Conservation (phyloP, 2,113 vertebrate species). For the Odontesthes bonariensis region DNA sequence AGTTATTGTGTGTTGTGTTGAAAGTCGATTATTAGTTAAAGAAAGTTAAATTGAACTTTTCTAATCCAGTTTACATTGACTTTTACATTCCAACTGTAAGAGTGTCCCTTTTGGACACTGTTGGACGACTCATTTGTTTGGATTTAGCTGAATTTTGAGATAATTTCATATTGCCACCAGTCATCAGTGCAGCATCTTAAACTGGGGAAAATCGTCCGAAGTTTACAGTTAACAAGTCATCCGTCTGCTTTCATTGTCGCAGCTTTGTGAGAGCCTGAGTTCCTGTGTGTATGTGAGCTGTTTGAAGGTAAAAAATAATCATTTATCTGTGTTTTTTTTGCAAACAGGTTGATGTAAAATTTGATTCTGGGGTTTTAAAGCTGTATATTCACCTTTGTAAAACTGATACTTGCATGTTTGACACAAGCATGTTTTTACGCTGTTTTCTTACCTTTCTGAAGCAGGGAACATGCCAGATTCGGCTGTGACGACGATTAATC, state of each 20-base stretch:
- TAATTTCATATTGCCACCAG: neutral
- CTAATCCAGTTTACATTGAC: too few relatives aligned
- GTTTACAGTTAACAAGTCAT: too few relatives aligned
- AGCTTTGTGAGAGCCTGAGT: neutral
- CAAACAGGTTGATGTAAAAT: neutral
- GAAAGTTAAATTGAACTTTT: too few relatives aligned
- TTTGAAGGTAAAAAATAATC: neutral
- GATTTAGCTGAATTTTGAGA: neutral
- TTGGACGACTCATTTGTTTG: neutral
- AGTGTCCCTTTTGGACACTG: too few relatives aligned
- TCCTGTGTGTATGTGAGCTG: conserved; percentile 10
- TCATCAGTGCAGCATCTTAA: neutral
- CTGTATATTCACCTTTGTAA: conserved; percentile 12
- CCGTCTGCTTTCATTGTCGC: neutral
- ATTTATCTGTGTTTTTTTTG: conserved; percentile 9
- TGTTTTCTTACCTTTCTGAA: conserved; percentile 36
- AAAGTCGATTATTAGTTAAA: too few relatives aligned
- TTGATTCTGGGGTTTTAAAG: conserved; percentile 18
- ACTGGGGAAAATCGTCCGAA: neutral
- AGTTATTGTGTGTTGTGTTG: too few relatives aligned
- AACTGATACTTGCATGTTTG: conserved; percentile 51
- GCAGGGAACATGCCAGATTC: conserved; percentile 27
- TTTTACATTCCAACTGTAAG: too few relatives aligned
- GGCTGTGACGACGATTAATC: conserved; percentile 11
- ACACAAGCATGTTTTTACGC: conserved; percentile 47